These are phyloP conservation scores for Platyscapa corneri DNA, from an alignment of 1,140 invertebrate species.

Conservation along the genomic window DNA sequence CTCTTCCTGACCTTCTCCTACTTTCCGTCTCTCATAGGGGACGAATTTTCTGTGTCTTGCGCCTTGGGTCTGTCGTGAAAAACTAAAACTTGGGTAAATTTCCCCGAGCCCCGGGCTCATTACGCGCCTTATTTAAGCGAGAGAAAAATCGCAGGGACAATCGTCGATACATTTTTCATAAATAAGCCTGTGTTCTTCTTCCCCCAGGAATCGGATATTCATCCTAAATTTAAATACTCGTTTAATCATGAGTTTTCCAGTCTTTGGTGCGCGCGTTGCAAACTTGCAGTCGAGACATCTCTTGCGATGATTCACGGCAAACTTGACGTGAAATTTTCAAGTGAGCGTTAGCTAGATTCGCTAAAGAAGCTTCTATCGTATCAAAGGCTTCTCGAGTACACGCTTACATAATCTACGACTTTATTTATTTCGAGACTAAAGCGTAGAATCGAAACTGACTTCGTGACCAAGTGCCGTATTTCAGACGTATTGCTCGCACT, in stretches of 20 bases:
- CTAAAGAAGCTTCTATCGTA: neutral
- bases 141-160: neutral
- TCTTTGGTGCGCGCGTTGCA: neutral
- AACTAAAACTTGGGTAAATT: neutral
- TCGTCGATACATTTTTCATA: no score
- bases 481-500: no score
- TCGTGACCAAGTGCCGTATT: no score
- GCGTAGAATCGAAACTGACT: no score
- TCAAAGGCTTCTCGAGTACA: neutral
- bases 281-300: neutral
- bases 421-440: neutral
- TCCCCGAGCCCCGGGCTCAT: neutral
- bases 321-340: neutral
- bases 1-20: neutral
- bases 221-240: neutral
- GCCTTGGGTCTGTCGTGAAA: no score
- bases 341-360: neutral
- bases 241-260: no score
- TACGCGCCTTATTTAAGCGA: neutral
- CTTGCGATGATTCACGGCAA: neutral
- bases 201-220: neutral
- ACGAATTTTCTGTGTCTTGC: neutral
- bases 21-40: neutral
- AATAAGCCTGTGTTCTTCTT: no score
- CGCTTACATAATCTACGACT: neutral